A percentile compares a stretch with the other conserved stretches of the same genome.
Conservation (phyloP, 2,797 vertebrate species). For the Sebastes nivosus region DNA sequence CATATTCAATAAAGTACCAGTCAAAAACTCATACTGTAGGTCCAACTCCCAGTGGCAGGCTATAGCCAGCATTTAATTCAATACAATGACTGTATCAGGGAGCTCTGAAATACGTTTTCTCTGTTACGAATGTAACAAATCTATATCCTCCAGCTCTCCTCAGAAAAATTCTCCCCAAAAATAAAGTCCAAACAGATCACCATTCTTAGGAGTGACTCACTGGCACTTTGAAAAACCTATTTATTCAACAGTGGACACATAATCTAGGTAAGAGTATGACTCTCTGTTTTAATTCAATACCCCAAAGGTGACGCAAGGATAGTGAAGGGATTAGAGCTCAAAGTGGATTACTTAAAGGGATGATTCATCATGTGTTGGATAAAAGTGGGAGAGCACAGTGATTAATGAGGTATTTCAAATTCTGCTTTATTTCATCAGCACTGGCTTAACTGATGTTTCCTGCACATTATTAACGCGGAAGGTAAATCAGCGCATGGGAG, state of each 20-base stretch:
- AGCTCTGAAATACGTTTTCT: not conserved
- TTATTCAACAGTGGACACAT: conserved; percentile 49
- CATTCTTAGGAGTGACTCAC: conserved; percentile 10
- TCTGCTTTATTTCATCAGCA: conserved; percentile 9
- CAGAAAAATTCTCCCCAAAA: not conserved
- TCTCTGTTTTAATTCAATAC: conserved; percentile 56
- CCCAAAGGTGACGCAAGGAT: conserved; percentile 49
- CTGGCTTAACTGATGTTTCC: conserved; percentile 30
- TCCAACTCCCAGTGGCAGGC: conserved; percentile 2
- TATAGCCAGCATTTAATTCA: conserved; percentile 3
- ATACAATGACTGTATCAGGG: not conserved
- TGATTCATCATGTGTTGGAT: conserved; percentile 62
- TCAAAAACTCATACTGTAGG: not conserved
- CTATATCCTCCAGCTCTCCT: conserved; percentile 5
- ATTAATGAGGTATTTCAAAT: conserved; percentile 52
- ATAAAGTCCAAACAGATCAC: conserved; percentile 21
- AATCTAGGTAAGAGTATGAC: conserved; percentile 41
- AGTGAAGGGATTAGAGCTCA: conserved; percentile 56
- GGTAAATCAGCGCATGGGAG: conserved; percentile 1
- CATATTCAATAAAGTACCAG: conserved; percentile 33
- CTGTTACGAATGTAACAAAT: not conserved
- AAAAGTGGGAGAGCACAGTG: conserved; percentile 44
- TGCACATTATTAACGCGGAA: conserved; percentile 2
- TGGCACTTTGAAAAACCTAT: conserved; percentile 32
- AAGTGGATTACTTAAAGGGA: conserved; percentile 65